A percentile compares a stretch with the other conserved stretches of the same genome.
Evolutionary conservation across 2,113 vertebrate species (phyloP).

Genomic region (Puma concolor): DNA sequence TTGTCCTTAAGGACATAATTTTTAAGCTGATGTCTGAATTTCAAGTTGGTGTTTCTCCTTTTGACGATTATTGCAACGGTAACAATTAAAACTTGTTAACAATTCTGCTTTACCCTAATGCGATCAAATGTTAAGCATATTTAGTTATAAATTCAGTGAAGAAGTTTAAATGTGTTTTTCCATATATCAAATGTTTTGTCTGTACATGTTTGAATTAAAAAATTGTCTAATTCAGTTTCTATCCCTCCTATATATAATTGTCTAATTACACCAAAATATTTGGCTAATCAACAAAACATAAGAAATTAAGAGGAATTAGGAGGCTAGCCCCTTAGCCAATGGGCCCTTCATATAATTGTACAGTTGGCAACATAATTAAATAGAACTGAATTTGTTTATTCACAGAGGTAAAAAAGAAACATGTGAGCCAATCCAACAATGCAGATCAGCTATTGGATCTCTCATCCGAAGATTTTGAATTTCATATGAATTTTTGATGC

Average conservation of each 20-base stretch:
- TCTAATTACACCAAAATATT: slow-evolving; percentile 35
- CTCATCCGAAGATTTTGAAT: slow-evolving; percentile 3
- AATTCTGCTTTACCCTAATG: neutral
- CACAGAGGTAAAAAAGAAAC: slow-evolving; percentile 13
- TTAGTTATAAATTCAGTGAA: slow-evolving; percentile 43
- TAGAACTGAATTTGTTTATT: slow-evolving; percentile 11
- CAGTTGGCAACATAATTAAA: neutral
- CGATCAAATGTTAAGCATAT: neutral
- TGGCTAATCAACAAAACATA: slow-evolving; percentile 12
- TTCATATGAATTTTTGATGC: neutral
- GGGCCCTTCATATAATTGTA: neutral
- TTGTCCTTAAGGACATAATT: slow-evolving; percentile 28
- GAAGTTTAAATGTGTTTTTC: slow-evolving; percentile 31
- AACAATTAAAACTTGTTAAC: neutral
- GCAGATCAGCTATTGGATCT: neutral
- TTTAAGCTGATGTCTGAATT: slow-evolving; percentile 56
- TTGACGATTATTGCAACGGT: neutral
- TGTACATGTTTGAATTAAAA: slow-evolving; percentile 4
- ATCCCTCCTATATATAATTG: neutral
- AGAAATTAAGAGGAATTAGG: neutral
- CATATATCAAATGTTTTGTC: neutral
- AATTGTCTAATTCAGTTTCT: neutral
- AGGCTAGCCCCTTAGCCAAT: neutral
- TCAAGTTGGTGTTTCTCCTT: slow-evolving; percentile 40
- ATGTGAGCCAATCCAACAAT: neutral